Base-by-base conservation (phyloP, 2,113 vertebrate species). In the Otis tarda region DNA sequence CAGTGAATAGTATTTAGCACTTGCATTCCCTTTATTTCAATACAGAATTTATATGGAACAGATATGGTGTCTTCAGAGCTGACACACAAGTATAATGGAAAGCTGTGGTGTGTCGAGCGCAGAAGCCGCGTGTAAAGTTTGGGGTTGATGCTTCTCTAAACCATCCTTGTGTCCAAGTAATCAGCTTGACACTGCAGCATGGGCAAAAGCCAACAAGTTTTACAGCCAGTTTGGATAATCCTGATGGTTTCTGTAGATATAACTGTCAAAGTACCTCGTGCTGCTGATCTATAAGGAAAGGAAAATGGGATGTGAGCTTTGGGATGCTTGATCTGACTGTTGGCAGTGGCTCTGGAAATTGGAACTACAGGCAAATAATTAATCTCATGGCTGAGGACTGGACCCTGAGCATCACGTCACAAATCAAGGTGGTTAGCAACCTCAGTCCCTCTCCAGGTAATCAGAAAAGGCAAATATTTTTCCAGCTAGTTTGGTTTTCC, bases 61-160 rank as follows among this genome's bases (percentile, higher is more conserved):
- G 59, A 24, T 23, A 10, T 0, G 3, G 2, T 18, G 7, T 60
- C 52, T 78, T 74, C 35, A 53, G 56, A 67, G 64, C 20, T 82
- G 39, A 31, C 22, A n/a, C 21, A 35, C 12, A 28, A 41, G 19
- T 71, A 64, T 43, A 56, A 28, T 10, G 10, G 45, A 39, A 71
- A n/a, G 8, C 4, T 49, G 33, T 33, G 10, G 2, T 22, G 3
- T 37, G 27, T 43, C 30, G 33, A 49, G 11, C 0, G 0, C 45
- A 70, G 41, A 68, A 60, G 23, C 61, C 15, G 20, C 15, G 12
- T 0, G 0, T n/a, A 18, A 49, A n/a, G 5, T 41, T 47, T 88
- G 24, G 7, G 11, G 10, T 4, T 73, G 11, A 17, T 59, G n/a
- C 12, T 39, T 75, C 27, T 49, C 10, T 65, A 14, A 39, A 28